Conservation (phyloP, 2,888 invertebrate species). For the Lumbricus terrestris region DNA sequence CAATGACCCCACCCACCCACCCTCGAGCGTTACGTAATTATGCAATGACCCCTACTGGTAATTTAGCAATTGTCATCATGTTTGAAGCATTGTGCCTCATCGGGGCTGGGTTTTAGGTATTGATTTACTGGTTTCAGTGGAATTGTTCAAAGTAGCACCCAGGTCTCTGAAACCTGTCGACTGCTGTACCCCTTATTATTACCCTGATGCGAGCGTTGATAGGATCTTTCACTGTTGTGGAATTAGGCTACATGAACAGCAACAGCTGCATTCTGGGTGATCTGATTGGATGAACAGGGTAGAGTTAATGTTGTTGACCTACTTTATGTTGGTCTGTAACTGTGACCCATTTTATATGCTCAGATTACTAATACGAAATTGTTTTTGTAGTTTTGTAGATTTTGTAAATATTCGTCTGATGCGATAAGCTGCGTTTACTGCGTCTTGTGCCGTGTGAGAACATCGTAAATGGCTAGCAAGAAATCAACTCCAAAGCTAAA, state of each 20-base stretch:
- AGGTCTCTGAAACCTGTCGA: no score
- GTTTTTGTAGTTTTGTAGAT: not conserved
- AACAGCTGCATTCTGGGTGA: not conserved
- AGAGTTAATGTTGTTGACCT: not conserved
- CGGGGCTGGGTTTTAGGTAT: no score
- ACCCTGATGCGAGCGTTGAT: no score
- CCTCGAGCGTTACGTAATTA: no score
- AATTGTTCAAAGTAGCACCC: no score
- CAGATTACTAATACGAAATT: not conserved
- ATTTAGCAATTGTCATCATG: no score
- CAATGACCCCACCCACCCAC: no score
- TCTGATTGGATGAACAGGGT: not conserved
- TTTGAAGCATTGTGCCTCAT: no score
- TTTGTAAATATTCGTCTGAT: not conserved
- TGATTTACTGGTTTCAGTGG: no score
- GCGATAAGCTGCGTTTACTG: not conserved
- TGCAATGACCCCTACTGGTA: no score
- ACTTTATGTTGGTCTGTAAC: not conserved
- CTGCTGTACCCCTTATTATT: no score
- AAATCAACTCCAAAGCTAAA: slow-evolving; percentile 15
- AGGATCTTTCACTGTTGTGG: not conserved
- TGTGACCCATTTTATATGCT: not conserved
- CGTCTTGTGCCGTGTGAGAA: not conserved
- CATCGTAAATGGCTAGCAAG: not conserved
- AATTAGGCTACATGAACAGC: not conserved